Conservation (phyloP, 2,113 vertebrate genomes). For the Myotis lucifugus region DNA sequence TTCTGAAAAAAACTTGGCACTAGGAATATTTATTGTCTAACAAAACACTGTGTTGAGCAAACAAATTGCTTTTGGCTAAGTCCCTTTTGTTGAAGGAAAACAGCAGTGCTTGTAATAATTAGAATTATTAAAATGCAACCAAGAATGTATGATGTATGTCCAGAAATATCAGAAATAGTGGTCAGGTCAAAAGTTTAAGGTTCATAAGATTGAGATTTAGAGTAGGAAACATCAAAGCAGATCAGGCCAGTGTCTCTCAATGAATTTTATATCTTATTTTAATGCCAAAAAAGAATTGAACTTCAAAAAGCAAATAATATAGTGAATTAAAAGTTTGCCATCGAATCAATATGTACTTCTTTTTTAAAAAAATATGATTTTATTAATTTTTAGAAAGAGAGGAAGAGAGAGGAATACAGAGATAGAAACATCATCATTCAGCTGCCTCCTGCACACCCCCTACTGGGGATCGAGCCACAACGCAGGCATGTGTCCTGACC, state of each 20-base stretch:
- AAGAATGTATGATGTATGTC: background rate
- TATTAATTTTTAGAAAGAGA: no score
- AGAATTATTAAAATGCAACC: background rate
- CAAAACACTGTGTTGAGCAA: background rate
- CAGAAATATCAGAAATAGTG: background rate
- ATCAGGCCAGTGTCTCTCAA: background rate
- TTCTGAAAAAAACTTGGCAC: background rate
- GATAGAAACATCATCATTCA: no score
- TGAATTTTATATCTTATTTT: constrained; percentile 48
- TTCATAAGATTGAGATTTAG: background rate
- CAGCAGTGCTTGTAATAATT: background rate
- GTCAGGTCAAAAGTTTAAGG: background rate
- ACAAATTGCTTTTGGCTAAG: background rate
- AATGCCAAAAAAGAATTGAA: background rate
- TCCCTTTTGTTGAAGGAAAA: background rate
- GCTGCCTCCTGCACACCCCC: no score
- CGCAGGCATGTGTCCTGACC: no score
- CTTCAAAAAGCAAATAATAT: constrained; percentile 11
- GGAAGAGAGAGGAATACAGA: no score
- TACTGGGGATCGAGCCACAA: no score
- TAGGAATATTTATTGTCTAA: constrained; percentile 42
- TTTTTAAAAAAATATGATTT: no score
- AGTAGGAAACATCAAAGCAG: background rate
- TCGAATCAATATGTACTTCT: background rate
- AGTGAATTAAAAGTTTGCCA: constrained; percentile 33